A percentile compares a stretch with the other conserved stretches of the same genome.
Conservation (phyloP, 2,797 vertebrate genomes). For the Onychomys torridus region DNA sequence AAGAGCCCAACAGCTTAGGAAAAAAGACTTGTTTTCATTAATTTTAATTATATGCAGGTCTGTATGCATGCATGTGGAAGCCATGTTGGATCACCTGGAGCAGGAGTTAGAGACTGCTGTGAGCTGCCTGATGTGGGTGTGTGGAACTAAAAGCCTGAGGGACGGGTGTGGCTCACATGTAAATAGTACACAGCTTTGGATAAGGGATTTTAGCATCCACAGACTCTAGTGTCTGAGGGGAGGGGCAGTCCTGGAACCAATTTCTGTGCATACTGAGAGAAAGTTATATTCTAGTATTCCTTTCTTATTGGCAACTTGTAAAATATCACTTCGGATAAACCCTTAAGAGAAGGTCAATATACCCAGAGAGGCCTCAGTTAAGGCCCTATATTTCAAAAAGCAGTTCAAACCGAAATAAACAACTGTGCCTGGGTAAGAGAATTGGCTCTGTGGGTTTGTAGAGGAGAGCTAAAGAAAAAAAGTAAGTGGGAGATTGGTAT, state of each 20-base stretch:
- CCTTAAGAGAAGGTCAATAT: background rate
- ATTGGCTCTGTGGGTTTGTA: background rate
- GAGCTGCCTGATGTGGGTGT: background rate
- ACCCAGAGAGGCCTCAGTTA: background rate
- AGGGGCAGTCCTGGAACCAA: background rate
- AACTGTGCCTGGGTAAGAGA: conserved; percentile 14
- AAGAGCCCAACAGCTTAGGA: background rate
- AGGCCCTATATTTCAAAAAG: conserved; percentile 14
- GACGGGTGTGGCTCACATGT: background rate
- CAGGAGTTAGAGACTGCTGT: background rate
- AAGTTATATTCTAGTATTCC: background rate
- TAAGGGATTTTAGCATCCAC: background rate
- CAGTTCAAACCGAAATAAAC: conserved; percentile 20
- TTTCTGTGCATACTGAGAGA: background rate
- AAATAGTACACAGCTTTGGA: background rate
- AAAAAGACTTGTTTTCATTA: background rate
- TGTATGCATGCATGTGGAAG: background rate
- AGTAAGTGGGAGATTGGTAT: background rate
- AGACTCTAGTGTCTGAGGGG: background rate
- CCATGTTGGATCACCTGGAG: background rate
- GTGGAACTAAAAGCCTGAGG: background rate
- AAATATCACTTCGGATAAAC: background rate
- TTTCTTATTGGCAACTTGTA: background rate
- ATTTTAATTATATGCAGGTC: background rate
- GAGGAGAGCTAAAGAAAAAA: background rate